Evolutionary conservation across 2,888 invertebrate genomes (phyloP), one percentile per base, ranked within the genome.

Genomic region (Drosophila sordidula): DNA sequence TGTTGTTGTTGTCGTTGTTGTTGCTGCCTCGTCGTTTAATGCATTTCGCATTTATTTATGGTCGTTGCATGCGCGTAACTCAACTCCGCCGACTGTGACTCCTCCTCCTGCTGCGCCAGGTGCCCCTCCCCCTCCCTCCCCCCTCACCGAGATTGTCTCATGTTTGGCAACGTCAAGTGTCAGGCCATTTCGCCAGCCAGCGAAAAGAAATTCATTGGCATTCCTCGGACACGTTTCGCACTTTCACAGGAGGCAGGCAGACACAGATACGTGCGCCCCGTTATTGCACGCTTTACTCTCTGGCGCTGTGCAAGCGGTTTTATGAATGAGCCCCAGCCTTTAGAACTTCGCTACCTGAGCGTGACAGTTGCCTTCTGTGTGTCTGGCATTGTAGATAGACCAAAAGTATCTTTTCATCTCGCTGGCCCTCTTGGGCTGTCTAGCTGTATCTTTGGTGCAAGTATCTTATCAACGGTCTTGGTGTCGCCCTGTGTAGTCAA

Each of bases 1-100:
- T 75, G 63, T 38, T 72, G 75, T n/a, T n/a, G n/a, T n/a, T 65
- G 62, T 11, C 44, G 38, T 34, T 56, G 63, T 62, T 65, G 56
- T 58, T 75, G 63, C 41, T 72, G 75, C 70, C 56, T 68, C 67
- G 59, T 44, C 86, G 82, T 82, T 89, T 87, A 83, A 84, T 84
- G 84, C 89, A 84, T 87, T 85, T 84, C 81, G 85, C 84, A 89
- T 85, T 89, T 85, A 85, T 85, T 85, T 85, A 85, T 85, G 89
- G 85, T 75, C 83, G 66, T 56, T 81, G 88, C 77, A 77, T 81
- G 83, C 71, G 86, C 88, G 85, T 89, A 87, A 86, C 75, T 85
- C 83, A 83, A 75, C 82, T 86, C 67, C 82, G 45, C 46, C 14
- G 12, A 11, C 57, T 46, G 22, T 45, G 5, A 6, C 42, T 26